Evolutionary conservation across 2,113 vertebrate genomes (phyloP), one percentile per base, ranked within the genome.

Genomic region (Phodopus roborovskii): DNA sequence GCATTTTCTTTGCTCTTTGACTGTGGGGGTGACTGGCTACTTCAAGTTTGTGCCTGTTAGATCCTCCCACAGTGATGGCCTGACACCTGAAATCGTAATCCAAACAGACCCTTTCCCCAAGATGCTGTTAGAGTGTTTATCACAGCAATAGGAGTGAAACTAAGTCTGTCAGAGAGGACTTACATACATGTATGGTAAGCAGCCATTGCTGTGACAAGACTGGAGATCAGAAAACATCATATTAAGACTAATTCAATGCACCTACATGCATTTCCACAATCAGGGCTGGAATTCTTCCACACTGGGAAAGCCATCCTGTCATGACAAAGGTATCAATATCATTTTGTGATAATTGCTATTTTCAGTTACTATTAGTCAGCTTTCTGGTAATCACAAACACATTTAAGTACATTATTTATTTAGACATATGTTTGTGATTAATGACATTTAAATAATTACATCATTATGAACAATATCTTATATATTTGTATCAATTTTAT

Each of bases 401-500:
- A 70, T 20, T 68, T 85, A 95, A 91, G 12, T 74, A 77, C 50
- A n/a, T 50, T 87, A 15, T 28, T 56, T 81, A 56, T 81, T 60
- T 82, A 82, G 39, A 60, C 53, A 81, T 88, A 79, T 79, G 64
- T 71, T 84, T 79, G 75, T 88, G 73, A 85, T 58, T 84, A 90
- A 66, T 84, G 33, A 64, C 22, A 88, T 91, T 86, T 71, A 64
- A 22, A 74, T 89, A 93, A 79, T 39, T 73, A 58, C 17, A 87
- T 74, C 9, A 66, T 71, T 92, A 39, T 45, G 75, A 56, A 62
- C 30, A 33, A 2, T 66, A 28, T 62, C 62, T 13, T 74, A 42
- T 73, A 33, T 64, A 81, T 92, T 96, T 87, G 4, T 45, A 94
- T 70, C 36, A 39, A 5, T 74, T 96, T 96, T 64, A 88, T 90